phyloP scores from a whole-genome alignment of 2,888 invertebrate genomes.

The Yponomeuta plumbellus region DNA sequence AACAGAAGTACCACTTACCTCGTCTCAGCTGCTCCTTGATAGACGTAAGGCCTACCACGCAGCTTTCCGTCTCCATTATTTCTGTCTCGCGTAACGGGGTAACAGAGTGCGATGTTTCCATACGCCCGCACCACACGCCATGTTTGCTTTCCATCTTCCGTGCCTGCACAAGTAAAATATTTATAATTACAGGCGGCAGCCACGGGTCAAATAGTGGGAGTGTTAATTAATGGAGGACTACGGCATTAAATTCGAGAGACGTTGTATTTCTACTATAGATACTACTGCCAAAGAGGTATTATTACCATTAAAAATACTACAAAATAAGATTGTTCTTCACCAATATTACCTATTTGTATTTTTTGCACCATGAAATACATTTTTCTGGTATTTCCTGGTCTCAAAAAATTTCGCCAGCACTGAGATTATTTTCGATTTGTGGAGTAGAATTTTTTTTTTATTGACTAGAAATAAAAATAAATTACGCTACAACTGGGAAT shows the following conservation, averaged over 20 bases:
- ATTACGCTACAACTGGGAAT: no score
- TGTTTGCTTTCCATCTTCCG: conserved; percentile 4
- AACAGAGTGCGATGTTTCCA: neutral
- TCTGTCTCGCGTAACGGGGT: neutral
- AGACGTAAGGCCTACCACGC: neutral
- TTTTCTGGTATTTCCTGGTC: no score
- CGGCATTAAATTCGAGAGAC: neutral
- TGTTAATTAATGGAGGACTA: neutral
- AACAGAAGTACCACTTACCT: neutral
- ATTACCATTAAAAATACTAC: no score
- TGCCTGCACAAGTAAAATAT: neutral
- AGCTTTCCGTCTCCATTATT: neutral
- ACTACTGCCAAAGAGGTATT: no score
- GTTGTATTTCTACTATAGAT: neutral
- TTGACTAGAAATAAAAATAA: no score
- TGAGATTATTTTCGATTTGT: no score
- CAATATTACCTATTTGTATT: no score
- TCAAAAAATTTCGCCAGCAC: no score
- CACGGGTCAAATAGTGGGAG: neutral
- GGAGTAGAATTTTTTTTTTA: no score
- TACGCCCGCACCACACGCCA: conserved; percentile 7
- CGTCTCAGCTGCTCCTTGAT: neutral
- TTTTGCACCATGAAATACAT: no score
- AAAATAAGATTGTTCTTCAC: no score
- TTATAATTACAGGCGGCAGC: neutral